Conservation (phyloP, 1,140 invertebrate species). For the Chrysoperla carnea region DNA sequence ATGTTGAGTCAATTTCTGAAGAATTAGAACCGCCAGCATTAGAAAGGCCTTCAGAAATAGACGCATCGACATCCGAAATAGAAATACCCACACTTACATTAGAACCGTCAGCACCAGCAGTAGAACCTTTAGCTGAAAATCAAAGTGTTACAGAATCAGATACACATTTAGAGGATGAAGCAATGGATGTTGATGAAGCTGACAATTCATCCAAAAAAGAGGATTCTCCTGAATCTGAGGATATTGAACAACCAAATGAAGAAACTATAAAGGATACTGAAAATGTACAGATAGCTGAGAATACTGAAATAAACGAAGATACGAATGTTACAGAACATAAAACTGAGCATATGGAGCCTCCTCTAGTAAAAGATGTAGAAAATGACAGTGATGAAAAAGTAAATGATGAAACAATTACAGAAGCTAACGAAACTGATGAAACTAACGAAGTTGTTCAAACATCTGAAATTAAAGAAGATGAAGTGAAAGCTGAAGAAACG, state of each 20-base stretch:
- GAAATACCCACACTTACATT: neutral
- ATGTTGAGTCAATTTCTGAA: neutral
- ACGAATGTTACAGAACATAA: slow-evolving; percentile 1
- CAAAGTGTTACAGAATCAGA: neutral
- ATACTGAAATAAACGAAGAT: neutral
- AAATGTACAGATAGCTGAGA: neutral
- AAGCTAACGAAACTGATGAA: neutral
- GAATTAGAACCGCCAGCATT: slow-evolving; percentile 1
- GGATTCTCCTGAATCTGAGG: neutral
- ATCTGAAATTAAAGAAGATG: neutral
- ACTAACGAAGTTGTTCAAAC: neutral
- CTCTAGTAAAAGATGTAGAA: neutral
- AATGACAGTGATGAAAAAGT: neutral
- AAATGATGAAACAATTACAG: neutral
- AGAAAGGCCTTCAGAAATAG: slow-evolving; percentile 4
- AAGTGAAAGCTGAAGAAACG: neutral
- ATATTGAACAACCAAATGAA: neutral
- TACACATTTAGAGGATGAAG: neutral
- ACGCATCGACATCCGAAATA: neutral
- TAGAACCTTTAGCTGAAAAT: too few relatives aligned
- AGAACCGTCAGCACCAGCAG: too few relatives aligned
- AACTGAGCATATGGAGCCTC: neutral
- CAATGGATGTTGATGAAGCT: neutral
- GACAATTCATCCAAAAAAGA: neutral
- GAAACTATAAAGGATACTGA: neutral